phyloP scores from a whole-genome alignment of 2,888 invertebrate genomes.

The Polyommatus icarus region DNA sequence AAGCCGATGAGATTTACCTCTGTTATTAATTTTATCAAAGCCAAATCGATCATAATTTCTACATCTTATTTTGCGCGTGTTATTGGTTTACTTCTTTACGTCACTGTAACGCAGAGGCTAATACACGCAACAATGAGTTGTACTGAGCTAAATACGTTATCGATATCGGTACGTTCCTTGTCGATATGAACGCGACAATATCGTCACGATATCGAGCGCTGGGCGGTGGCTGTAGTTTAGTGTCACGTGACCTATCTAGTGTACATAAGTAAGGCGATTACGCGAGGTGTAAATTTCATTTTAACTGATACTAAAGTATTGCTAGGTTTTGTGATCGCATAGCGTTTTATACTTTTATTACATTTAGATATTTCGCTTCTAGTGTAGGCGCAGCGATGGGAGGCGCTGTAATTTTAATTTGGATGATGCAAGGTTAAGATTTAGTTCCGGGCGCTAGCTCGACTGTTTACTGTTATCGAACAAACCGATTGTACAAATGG shows the following conservation, averaged over 20 bases:
- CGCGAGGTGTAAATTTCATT: slow-evolving; percentile 75
- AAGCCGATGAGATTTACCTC: neutral
- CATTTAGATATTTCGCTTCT: slow-evolving; percentile 54
- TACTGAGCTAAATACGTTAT: neutral
- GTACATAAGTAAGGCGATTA: slow-evolving; percentile 73
- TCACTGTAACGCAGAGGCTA: slow-evolving; percentile 8
- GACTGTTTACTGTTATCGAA: slow-evolving; percentile 25
- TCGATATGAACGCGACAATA: neutral
- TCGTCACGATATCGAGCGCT: slow-evolving; percentile 22
- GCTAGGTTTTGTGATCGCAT: slow-evolving; percentile 75
- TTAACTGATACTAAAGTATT: slow-evolving; percentile 63
- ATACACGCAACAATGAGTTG: slow-evolving; percentile 9
- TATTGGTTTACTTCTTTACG: neutral
- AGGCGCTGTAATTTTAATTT: slow-evolving; percentile 38
- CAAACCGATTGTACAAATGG: slow-evolving; percentile 29
- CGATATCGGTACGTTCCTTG: slow-evolving; percentile 9
- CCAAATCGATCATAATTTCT: neutral
- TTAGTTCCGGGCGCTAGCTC: neutral
- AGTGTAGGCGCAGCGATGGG: slow-evolving; percentile 49
- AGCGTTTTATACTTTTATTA: slow-evolving; percentile 72
- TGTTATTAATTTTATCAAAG: neutral
- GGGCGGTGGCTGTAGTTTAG: slow-evolving; percentile 47
- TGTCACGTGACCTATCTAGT: slow-evolving; percentile 73
- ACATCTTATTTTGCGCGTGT: neutral
- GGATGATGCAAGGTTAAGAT: slow-evolving; percentile 40